phyloP scores from a whole-genome alignment of 1,140 invertebrate species.

The Drosophila nigromelanica region DNA sequence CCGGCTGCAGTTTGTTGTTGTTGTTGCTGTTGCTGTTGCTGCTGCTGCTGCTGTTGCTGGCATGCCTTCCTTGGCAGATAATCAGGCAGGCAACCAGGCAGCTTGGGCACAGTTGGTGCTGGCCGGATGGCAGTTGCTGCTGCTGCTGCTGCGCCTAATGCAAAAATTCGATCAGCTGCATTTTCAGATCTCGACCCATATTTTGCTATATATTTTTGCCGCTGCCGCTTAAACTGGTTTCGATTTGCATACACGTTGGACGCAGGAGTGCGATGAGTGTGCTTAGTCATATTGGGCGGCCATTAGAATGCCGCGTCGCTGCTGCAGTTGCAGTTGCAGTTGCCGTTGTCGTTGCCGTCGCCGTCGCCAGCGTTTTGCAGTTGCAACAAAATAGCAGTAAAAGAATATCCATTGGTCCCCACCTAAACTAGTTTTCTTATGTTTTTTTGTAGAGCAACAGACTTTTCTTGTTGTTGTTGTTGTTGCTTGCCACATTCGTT shows the following conservation, averaged over 20 bases:
- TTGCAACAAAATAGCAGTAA: constrained; percentile 73
- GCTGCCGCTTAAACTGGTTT: constrained; percentile 73
- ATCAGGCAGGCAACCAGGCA: constrained; percentile 64
- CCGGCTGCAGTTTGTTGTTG: constrained; percentile 66
- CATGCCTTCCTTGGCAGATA: constrained; percentile 80
- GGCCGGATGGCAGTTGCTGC: constrained; percentile 70
- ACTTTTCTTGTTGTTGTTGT: constrained; percentile 24
- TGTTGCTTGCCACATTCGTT: constrained; percentile 71
- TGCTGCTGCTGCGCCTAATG: constrained; percentile 78
- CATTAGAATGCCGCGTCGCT: constrained; percentile 77
- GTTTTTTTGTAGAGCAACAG: constrained; percentile 60
- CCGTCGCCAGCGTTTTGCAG: constrained; percentile 13
- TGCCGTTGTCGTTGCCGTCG: constrained; percentile 12
- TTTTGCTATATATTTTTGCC: constrained; percentile 71
- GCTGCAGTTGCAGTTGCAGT: constrained; percentile 45
- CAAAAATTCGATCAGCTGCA: constrained; percentile 84
- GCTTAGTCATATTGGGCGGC: constrained; percentile 84
- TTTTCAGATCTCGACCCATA: constrained; percentile 83
- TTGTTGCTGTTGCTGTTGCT: constrained; percentile 27
- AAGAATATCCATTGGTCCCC: constrained; percentile 83
- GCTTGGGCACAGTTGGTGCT: constrained; percentile 55
- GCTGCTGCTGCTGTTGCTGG: constrained; percentile 41
- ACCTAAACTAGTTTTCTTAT: constrained; percentile 81
- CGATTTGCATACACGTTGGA: constrained; percentile 83
- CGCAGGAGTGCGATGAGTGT: constrained; percentile 83